Evolutionary conservation across 2,888 invertebrate genomes (phyloP).

Genomic region (Myopa testacea): DNA sequence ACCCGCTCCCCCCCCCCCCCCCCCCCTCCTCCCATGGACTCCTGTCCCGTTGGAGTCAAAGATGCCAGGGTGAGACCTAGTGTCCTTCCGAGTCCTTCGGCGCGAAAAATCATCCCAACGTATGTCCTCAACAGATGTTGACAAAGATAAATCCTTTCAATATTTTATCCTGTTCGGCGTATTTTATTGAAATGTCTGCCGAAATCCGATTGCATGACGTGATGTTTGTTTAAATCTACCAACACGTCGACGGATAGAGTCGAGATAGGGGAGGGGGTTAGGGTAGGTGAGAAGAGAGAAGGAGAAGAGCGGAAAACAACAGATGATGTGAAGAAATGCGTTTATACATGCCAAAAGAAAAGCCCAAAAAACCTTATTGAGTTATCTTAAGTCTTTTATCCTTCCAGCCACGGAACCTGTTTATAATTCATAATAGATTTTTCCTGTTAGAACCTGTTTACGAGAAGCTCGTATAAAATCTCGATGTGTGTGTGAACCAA

Average conservation of each 20-base stretch:
- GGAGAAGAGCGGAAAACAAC: too few relatives aligned
- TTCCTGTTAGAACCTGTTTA: too few relatives aligned
- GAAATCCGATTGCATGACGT: conserved; percentile 22
- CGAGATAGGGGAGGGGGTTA: too few relatives aligned
- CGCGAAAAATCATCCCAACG: neutral
- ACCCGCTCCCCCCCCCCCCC: neutral
- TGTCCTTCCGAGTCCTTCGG: neutral
- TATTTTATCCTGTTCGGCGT: conserved; percentile 13
- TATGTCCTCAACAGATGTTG: conserved; percentile 8
- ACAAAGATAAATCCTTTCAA: conserved; percentile 26
- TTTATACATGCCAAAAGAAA: too few relatives aligned
- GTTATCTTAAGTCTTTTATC: too few relatives aligned
- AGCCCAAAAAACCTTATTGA: too few relatives aligned
- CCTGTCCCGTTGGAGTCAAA: neutral
- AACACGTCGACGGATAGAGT: neutral
- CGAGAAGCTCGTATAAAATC: too few relatives aligned
- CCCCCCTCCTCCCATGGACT: neutral
- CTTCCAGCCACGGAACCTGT: too few relatives aligned
- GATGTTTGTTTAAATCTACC: conserved; percentile 17
- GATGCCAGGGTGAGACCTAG: neutral
- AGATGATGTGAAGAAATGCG: too few relatives aligned
- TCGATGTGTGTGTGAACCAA: too few relatives aligned
- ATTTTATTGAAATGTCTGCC: conserved; percentile 31
- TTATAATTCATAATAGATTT: too few relatives aligned
- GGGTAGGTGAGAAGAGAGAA: neutral